These are phyloP conservation scores for Ptyas mucosa DNA, from an alignment of 2,113 vertebrate genomes.

Conservation along the genomic window DNA sequence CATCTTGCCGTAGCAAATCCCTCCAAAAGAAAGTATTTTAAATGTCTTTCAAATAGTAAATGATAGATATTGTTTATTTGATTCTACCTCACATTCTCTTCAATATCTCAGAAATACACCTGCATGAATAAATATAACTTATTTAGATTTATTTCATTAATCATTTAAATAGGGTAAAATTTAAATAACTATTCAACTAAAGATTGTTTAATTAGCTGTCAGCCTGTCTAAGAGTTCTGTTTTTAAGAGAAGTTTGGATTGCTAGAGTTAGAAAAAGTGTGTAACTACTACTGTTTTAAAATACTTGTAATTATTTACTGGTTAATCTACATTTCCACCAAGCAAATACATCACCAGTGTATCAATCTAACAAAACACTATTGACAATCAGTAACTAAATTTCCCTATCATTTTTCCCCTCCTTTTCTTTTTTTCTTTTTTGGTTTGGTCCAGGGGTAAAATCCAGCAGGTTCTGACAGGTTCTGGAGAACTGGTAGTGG, in stretches of 20 bases:
- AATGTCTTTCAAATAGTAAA: background rate
- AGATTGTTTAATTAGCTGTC: background rate
- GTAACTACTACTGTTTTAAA: background rate
- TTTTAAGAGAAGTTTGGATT: background rate
- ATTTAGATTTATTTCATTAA: background rate
- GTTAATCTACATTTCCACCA: background rate
- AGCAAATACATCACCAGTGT: background rate
- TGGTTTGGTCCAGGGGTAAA: background rate
- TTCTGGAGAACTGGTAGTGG: no score
- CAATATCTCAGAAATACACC: slow-evolving; percentile 20
- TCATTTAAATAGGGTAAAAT: background rate
- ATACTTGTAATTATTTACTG: background rate
- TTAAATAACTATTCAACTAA: background rate
- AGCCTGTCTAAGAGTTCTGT: background rate
- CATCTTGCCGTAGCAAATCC: background rate
- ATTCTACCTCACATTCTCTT: background rate
- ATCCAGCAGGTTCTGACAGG: no score
- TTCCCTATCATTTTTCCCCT: background rate
- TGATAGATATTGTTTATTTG: background rate
- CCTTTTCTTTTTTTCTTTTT: background rate
- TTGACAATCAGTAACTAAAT: background rate
- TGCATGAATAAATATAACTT: slow-evolving; percentile 7
- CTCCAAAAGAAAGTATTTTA: background rate
- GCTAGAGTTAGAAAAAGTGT: background rate
- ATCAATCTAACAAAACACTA: background rate